Conservation (phyloP, 2,888 invertebrate species). For the Acleris holmiana region DNA sequence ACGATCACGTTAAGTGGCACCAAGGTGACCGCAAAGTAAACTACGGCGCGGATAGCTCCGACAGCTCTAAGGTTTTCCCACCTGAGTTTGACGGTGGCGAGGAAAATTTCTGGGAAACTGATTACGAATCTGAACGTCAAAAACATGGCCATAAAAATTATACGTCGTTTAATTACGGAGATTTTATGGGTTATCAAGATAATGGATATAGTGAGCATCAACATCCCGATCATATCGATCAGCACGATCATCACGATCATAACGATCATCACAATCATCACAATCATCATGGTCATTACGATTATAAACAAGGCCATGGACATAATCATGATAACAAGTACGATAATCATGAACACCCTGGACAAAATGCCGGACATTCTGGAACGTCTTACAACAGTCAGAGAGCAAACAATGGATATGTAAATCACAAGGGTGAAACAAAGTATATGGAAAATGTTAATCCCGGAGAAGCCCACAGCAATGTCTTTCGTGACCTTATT, state of each 20-base stretch:
- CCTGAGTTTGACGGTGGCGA: neutral
- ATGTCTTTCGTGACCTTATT: too few relatives aligned
- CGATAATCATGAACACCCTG: neutral
- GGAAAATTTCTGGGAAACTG: conserved; percentile 2
- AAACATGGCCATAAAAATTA: neutral
- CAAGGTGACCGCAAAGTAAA: neutral
- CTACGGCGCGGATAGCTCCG: neutral
- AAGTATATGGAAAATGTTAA: too few relatives aligned
- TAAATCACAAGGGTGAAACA: neutral
- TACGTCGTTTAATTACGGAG: neutral
- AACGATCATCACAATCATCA: neutral
- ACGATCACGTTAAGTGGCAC: neutral
- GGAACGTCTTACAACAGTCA: neutral
- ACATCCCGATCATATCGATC: neutral
- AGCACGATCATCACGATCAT: neutral
- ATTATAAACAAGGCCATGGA: neutral
- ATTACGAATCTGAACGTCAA: neutral
- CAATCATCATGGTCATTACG: neutral
- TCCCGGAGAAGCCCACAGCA: too few relatives aligned
- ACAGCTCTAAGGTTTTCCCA: neutral
- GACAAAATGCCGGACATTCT: neutral
- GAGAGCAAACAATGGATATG: neutral
- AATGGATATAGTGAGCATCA: too few relatives aligned
- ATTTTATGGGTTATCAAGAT: neutral
- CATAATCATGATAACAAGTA: neutral